phyloP scores from a whole-genome alignment of 2,113 vertebrate species.

The Limnothrissa miodon region DNA sequence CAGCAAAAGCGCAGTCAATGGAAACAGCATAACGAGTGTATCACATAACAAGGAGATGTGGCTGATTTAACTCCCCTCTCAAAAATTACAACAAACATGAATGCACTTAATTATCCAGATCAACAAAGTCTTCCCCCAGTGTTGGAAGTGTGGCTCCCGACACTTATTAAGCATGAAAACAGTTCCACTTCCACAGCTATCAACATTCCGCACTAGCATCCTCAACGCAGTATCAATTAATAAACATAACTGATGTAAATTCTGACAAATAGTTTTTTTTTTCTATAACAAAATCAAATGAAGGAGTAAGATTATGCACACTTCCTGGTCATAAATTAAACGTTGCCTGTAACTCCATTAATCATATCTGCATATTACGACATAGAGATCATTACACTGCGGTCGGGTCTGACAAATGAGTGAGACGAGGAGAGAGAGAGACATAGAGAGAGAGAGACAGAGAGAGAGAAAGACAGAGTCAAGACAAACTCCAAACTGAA shows the following conservation, averaged over 20 bases:
- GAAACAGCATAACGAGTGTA: constrained; percentile 44
- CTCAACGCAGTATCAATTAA: constrained; percentile 36
- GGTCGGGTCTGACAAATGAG: constrained; percentile 6
- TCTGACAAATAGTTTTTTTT: constrained; percentile 25
- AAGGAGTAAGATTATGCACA: constrained; percentile 42
- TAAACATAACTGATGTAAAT: constrained; percentile 42
- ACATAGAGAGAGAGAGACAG: constrained; percentile 10
- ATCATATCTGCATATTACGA: constrained; percentile 16
- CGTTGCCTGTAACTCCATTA: constrained; percentile 16
- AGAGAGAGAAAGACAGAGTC: not conserved
- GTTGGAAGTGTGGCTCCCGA: constrained; percentile 43
- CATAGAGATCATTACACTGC: not conserved
- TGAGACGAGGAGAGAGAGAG: not conserved
- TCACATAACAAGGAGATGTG: constrained; percentile 61
- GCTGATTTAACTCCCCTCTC: constrained; percentile 67
- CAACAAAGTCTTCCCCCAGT: constrained; percentile 66
- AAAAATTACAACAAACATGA: constrained; percentile 68
- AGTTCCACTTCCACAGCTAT: constrained; percentile 50
- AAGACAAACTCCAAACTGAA: not conserved
- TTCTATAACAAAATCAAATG: constrained; percentile 18
- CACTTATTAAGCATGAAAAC: constrained; percentile 66
- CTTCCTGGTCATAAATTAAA: constrained; percentile 32
- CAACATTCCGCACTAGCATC: constrained; percentile 27
- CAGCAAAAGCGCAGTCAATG: constrained; percentile 39
- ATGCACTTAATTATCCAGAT: constrained; percentile 71